These are phyloP conservation scores for Balaenoptera acutorostrata DNA, from an alignment of 2,113 vertebrate species.

Conservation along the genomic window DNA sequence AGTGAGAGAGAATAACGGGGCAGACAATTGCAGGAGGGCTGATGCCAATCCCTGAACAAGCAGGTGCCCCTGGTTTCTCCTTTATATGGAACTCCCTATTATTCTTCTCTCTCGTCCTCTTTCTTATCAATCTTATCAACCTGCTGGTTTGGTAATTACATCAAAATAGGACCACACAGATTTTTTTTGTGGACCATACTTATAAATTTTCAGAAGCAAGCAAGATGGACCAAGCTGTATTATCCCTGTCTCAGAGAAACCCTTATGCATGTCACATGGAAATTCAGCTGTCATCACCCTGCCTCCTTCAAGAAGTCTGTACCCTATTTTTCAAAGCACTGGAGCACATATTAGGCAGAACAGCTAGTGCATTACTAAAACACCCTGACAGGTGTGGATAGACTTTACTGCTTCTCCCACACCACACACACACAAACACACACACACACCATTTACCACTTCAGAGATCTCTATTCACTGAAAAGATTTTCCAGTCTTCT, in stretches of 20 bases:
- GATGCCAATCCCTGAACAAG: background rate
- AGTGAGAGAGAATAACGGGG: background rate
- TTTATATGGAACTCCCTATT: background rate
- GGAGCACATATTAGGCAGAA: background rate
- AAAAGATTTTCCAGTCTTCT: conserved; percentile 25
- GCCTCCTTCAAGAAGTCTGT: background rate
- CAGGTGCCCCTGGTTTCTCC: background rate
- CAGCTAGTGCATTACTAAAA: background rate
- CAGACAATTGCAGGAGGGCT: background rate
- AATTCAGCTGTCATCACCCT: conserved; percentile 28
- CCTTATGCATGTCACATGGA: background rate
- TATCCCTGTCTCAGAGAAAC: conserved; percentile 5
- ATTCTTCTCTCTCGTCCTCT: background rate
- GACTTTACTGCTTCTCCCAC: background rate
- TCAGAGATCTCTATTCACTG: background rate
- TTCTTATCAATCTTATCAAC: background rate
- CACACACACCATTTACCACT: background rate
- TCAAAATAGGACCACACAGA: background rate
- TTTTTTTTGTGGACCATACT: background rate
- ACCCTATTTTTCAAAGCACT: background rate
- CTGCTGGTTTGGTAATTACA: background rate
- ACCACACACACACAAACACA: background rate
- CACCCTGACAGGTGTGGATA: background rate
- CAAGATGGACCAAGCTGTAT: conserved; percentile 3
- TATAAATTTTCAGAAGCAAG: conserved; percentile 1